Conservation (phyloP, 2,113 vertebrate genomes). For the Nicator chloris region DNA sequence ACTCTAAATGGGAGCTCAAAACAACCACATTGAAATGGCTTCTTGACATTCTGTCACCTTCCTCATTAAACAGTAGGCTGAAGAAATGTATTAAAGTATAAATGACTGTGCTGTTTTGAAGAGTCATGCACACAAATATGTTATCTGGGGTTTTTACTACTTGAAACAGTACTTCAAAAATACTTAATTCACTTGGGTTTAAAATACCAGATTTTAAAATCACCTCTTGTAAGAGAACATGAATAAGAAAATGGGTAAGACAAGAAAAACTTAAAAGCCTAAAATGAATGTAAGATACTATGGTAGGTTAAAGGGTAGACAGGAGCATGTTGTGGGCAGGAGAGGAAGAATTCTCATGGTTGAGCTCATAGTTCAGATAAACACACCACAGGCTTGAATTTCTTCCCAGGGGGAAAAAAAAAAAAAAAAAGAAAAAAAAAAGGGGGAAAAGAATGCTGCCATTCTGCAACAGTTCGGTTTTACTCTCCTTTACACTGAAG, state of each 20-base stretch:
- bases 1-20: neutral
- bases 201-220: neutral
- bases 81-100: neutral
- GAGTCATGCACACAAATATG: neutral
- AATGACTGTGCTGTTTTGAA: neutral
- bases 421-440: neutral
- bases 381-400: neutral
- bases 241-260: neutral
- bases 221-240: neutral
- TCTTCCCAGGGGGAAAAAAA: neutral
- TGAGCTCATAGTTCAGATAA: neutral
- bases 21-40: neutral
- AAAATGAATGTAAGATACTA: neutral
- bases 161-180: neutral
- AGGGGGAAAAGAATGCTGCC: neutral
- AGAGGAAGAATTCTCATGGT: neutral
- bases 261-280: neutral
- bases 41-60: neutral
- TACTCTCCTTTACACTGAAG: neutral
- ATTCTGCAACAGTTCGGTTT: neutral
- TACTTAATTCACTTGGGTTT: neutral
- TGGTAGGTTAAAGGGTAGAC: neutral
- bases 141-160: neutral
- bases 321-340: neutral
- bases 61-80: neutral